Evolutionary conservation across 2,888 invertebrate genomes (phyloP).

Genomic region (Ophioninae sp.): DNA sequence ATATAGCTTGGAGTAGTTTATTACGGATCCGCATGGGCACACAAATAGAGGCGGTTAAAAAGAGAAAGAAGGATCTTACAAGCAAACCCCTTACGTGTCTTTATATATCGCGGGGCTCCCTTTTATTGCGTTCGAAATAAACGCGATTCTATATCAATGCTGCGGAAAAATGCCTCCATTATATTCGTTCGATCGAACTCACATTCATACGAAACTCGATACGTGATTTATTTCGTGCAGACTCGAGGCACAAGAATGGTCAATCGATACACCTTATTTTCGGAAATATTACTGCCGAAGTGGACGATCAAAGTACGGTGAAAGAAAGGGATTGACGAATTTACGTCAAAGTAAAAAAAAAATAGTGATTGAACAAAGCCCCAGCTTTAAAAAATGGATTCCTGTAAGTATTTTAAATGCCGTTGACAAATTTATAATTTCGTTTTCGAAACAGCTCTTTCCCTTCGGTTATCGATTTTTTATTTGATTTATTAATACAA

Average conservation of each 20-base stretch:
- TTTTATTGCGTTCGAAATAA: slow-evolving; percentile 10
- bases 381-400: neutral
- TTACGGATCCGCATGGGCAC: slow-evolving; percentile 40
- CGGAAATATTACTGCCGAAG: neutral
- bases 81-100: neutral
- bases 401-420: neutral
- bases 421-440: no score
- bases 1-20: slow-evolving; percentile 39
- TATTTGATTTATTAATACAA: no score
- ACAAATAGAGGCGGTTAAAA: neutral
- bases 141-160: neutral
- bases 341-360: neutral
- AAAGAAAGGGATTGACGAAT: neutral
- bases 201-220: neutral
- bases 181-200: neutral
- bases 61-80: slow-evolving; percentile 2
- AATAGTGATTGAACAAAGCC: neutral
- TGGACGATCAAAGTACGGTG: neutral
- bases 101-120: neutral
- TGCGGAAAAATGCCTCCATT: neutral
- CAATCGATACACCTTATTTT: neutral
- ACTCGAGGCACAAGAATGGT: neutral
- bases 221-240: neutral
- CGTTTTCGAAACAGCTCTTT: no score
- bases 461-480: no score